Percentiles rank a stretch among this genome's conserved stretches.
phyloP scores from a whole-genome alignment of 2,888 invertebrate species.

The Dolichomitus sp. region DNA sequence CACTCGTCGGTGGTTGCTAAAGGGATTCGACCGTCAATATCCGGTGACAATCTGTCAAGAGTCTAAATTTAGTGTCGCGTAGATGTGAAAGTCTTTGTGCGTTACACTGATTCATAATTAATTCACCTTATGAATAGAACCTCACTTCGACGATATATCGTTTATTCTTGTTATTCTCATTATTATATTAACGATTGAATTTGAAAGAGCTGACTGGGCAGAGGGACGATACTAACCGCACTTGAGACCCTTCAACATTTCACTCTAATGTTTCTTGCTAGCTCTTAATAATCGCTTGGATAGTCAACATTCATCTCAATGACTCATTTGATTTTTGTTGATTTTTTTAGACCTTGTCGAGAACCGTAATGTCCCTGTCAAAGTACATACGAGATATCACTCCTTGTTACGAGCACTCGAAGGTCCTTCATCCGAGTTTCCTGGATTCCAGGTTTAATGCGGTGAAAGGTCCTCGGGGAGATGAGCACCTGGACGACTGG shows the following conservation, averaged over 20 bases:
- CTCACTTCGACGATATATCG: not conserved
- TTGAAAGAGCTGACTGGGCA: not conserved
- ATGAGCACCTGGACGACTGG: not conserved
- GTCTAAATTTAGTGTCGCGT: not conserved
- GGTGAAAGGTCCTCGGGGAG: conserved; percentile 10
- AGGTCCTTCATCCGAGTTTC: not conserved
- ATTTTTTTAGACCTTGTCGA: not conserved
- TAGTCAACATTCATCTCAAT: not conserved
- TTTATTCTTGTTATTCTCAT: not conserved
- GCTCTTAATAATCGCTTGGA: not conserved
- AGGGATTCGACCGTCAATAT: conserved; percentile 1
- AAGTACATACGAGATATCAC: conserved; percentile 3
- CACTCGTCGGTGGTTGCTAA: conserved; percentile 12
- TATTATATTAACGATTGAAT: not conserved
- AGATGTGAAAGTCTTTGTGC: not conserved
- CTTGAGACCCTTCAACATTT: not conserved
- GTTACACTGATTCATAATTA: not conserved
- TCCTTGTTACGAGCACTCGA: not conserved
- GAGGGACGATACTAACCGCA: not conserved
- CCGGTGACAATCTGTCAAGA: conserved; percentile 8
- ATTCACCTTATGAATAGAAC: conserved; percentile 7
- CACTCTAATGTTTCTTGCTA: not conserved
- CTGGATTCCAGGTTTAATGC: not conserved
- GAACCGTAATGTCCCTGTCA: not conserved
- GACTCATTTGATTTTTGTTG: not conserved